Evolutionary conservation across 2,797 vertebrate genomes (phyloP).

Genomic region (Gallinago solitaria): DNA sequence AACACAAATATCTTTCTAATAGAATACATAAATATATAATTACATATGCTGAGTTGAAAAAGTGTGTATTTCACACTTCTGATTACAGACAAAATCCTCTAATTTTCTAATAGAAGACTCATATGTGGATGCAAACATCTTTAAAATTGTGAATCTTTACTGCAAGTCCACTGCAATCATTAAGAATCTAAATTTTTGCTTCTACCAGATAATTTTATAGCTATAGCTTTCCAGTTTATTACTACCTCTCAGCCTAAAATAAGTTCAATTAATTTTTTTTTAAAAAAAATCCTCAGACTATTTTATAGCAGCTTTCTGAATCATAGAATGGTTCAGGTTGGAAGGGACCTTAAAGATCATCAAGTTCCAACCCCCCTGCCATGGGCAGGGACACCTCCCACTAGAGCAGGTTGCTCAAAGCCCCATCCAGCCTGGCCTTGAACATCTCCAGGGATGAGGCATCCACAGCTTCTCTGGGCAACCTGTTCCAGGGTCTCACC

Average conservation of each 20-base stretch:
- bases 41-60: background rate
- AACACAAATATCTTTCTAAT: background rate
- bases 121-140: background rate
- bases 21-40: background rate
- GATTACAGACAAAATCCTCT: background rate
- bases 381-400: too few species aligned
- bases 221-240: background rate
- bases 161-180: background rate
- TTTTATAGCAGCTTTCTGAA: background rate
- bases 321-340: too few species aligned
- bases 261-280: background rate
- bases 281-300: background rate
- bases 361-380: too few species aligned
- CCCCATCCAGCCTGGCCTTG: too few species aligned
- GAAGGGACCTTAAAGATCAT: too few species aligned
- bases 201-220: background rate
- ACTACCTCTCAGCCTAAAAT: too few species aligned
- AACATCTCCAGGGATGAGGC: too few species aligned
- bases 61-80: background rate
- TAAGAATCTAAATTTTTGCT: background rate
- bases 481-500: too few species aligned
- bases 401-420: too few species aligned
- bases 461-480: too few species aligned
- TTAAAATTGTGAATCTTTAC: background rate
- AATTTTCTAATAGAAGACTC: background rate